Conservation (phyloP, 2,888 invertebrate species). For the Megamerina dolium region DNA sequence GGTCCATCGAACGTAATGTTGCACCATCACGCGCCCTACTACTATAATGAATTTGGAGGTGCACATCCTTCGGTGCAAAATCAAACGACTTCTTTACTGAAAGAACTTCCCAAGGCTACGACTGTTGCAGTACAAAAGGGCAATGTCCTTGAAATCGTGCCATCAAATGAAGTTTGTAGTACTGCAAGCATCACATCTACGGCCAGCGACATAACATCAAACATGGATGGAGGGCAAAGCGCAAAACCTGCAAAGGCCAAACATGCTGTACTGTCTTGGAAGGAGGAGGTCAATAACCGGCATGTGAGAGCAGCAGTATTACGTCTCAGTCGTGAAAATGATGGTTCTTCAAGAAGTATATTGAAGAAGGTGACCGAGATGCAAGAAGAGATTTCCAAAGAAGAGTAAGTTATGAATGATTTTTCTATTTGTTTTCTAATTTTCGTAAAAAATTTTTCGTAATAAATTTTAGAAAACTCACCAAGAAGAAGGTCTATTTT, state of each 20-base stretch:
- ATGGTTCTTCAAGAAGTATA: constrained; percentile 26
- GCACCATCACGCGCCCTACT: constrained; percentile 17
- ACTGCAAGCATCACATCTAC: constrained; percentile 3
- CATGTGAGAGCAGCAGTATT: constrained; percentile 30
- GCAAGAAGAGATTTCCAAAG: constrained; percentile 8
- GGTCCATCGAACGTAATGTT: constrained; percentile 6
- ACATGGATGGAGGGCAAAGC: neutral
- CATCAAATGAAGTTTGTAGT: constrained; percentile 24
- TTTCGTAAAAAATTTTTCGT: neutral
- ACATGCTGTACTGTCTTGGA: constrained; percentile 24
- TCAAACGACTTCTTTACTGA: constrained; percentile 26
- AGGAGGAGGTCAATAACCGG: constrained; percentile 32
- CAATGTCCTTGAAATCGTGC: constrained; percentile 47
- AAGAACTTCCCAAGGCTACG: constrained; percentile 37
- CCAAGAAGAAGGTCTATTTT: constrained; percentile 40
- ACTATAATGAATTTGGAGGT: constrained; percentile 22
- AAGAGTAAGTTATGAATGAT: constrained; percentile 34
- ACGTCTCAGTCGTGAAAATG: constrained; percentile 28
- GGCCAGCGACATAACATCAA: neutral
- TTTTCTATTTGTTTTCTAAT: no score
- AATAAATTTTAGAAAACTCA: constrained; percentile 27
- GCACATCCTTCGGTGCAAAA: constrained; percentile 11
- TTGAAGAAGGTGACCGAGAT: constrained; percentile 20
- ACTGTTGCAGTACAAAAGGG: constrained; percentile 47
- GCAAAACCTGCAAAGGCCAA: constrained; percentile 11